Evolutionary conservation across 2,797 vertebrate genomes (phyloP), one percentile per base, ranked within the genome.

Genomic region (Dipus sagitta): DNA sequence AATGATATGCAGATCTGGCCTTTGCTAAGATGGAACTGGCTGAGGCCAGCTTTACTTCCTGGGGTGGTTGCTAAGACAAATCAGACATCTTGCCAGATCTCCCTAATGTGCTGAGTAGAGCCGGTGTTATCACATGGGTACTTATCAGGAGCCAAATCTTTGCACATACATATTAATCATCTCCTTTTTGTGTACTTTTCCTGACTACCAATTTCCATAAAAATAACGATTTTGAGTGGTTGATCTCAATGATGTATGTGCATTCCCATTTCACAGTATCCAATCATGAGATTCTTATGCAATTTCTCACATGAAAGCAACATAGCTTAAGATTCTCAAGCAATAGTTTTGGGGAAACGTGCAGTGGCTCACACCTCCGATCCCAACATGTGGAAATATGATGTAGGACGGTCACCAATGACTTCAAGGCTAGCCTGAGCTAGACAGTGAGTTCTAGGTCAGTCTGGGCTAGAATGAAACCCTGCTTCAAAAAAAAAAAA

Each of bases 1-100:
- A 97, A 97, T 91, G 95, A 88, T 95, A 97, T 97, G 96, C 92
- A 96, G 95, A 96, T 97, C 86, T 97, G 96, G 94, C 96, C 92
- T 97, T 97, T 97, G 91, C 89, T 94, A 95, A 89, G 94, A 96
- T 85, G 94, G 86, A 58, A 83, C 83, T 91, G 52, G 91, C 86
- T 94, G 94, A 95, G 85, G 96, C 94, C 96, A 96, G 95, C 90
- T 97, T 96, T 92, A 94, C 91, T 97, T 97, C 95, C 96, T 95
- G 96, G 92, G 94, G 92, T 95, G 80, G 88, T 94, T 97, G 96
- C 96, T 96, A 96, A 96, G 93, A 96, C 87, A 95, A 96, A 95
- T 97, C 84, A 86, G 67, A 90, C 74, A 80, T 90, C 93, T 95
- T 97, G 96, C 95, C 97, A 97, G 95, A 84, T 94, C 94, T 96